Base-by-base conservation (phyloP, 2,113 vertebrate species). In the Nipponia nippon region DNA sequence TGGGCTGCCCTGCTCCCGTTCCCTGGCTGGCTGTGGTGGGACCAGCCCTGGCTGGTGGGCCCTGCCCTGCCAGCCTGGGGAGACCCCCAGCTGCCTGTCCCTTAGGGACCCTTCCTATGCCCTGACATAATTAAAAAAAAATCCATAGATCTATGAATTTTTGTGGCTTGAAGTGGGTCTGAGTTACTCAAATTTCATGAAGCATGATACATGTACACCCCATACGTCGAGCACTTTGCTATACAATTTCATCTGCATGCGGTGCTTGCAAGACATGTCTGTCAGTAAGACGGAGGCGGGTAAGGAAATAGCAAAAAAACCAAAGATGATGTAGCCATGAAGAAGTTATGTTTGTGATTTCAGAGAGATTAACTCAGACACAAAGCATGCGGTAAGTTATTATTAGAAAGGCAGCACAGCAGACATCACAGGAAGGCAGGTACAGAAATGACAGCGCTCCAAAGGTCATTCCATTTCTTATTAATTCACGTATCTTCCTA, bases 161-260 rank as follows among this genome's bases (percentile, higher is more conserved):
- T 58, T 70, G 69, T 78, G 52, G 2, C n/a, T 79, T 90, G 61
- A 66, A 67, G 52, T 36, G 20, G 25, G 22, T 34, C 27, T 5
- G 6, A 87, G 34, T 66, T 71, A 49, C 32, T 85, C 25, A 46
- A 13, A n/a, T 90, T 80, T 61, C 42, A n/a, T 10, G 6, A 61
- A 17, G 36, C 13, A 2, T 25, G 18, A 11, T 30, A 47, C 10
- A 3, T 0, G 0, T 40, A 65, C 3, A 9, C 27, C 12, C 17
- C 30, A 3, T 30, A 49, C 12, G 8, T 70, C 1, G 2, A 66
- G 32, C 27, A 46, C 17, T 59, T 84, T 27, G n/a, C 52, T 71
- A 8, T 50, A 27, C 8, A 11, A 25, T 76, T 85, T 59, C 22
- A 29, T 83, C 50, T 47, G 17, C 25, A 3, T n/a, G 27, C 25